These are phyloP conservation scores for Xerus rutilus DNA, from an alignment of 2,797 vertebrate genomes.

Conservation along the genomic window DNA sequence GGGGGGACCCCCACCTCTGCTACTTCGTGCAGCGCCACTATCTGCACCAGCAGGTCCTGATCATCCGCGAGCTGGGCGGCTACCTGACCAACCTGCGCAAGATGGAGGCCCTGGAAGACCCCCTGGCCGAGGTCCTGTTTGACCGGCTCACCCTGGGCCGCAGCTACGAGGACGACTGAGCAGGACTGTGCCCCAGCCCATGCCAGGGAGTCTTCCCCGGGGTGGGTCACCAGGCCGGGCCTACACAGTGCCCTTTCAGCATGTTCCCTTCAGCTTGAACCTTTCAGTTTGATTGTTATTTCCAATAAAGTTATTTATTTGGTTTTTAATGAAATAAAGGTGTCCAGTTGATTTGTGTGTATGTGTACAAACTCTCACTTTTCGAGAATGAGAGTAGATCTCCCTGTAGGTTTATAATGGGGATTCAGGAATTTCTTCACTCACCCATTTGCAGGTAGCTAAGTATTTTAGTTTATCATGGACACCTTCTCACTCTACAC, in stretches of 20 bases:
- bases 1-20: background rate
- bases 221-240: too few species aligned
- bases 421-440: background rate
- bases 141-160: background rate
- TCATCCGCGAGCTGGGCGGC: too few species aligned
- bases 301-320: too few species aligned
- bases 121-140: background rate
- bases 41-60: too few species aligned
- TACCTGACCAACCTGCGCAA: too few species aligned
- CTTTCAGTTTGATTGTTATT: too few species aligned
- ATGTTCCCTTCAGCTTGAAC: too few species aligned
- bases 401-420: background rate
- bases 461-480: background rate
- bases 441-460: background rate
- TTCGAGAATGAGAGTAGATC: background rate
- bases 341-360: background rate
- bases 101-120: accelerated
- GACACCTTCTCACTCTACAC: background rate
- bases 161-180: background rate
- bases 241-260: too few species aligned
- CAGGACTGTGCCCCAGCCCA: background rate
- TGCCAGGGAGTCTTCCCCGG: too few species aligned
- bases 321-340: background rate
- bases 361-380: background rate
- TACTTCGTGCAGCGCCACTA: too few species aligned